Conservation (phyloP, 2,797 vertebrate species). For the Adelosebastes latens region DNA sequence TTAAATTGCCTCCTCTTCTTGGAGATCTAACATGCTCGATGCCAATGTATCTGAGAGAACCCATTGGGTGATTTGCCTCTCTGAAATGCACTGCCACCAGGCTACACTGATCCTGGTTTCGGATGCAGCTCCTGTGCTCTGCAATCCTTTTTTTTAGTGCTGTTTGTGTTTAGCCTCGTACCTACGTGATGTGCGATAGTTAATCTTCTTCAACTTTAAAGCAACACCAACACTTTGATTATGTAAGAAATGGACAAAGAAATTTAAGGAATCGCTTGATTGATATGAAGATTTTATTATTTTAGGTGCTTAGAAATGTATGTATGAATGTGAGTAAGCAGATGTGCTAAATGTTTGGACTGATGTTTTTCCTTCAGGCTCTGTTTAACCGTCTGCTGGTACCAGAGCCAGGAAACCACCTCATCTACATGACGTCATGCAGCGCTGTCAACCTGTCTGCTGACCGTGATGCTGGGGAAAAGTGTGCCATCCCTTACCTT, state of each 20-base stretch:
- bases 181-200: too few species aligned
- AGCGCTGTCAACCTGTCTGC: constrained; percentile 91
- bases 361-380: constrained; percentile 80
- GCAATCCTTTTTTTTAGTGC: not conserved
- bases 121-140: not conserved
- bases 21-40: not conserved
- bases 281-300: not conserved
- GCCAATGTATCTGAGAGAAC: not conserved
- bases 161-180: not conserved
- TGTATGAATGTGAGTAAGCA: not conserved
- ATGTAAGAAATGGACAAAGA: not conserved
- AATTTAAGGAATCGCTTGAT: not conserved
- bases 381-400: constrained; percentile 93
- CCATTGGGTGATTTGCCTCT: not conserved
- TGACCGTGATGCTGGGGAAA: constrained; percentile 95
- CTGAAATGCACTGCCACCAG: not conserved
- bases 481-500: constrained; percentile 90
- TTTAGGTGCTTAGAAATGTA: not conserved
- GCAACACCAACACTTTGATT: not conserved
- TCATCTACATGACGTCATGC: constrained; percentile 94
- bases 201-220: too few species aligned
- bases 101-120: not conserved
- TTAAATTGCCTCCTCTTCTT: not conserved
- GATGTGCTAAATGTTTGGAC: not conserved
- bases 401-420: constrained; percentile 91